Conservation (phyloP, 2,888 invertebrate species). For the Drosophila borborema region DNA sequence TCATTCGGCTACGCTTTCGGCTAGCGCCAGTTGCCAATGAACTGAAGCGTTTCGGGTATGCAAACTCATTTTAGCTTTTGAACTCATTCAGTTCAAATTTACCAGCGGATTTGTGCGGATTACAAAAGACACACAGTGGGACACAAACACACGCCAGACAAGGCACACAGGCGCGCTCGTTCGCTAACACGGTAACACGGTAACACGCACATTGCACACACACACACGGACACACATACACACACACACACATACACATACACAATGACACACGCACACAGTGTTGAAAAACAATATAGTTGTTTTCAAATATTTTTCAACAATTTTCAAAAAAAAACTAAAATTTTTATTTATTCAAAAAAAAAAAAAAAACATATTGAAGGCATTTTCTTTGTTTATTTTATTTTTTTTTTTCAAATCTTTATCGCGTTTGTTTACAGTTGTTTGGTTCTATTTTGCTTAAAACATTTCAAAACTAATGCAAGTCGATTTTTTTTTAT, state of each 20-base stretch:
- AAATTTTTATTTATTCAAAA: not conserved
- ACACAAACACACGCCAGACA: slow-evolving; percentile 1
- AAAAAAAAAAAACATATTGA: slow-evolving; percentile 14
- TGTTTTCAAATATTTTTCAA: slow-evolving; percentile 8
- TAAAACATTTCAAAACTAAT: not conserved
- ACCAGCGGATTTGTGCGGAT: slow-evolving; percentile 82
- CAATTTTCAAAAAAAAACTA: slow-evolving; percentile 7
- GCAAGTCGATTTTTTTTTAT: slow-evolving; percentile 35
- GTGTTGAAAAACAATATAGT: slow-evolving; percentile 12
- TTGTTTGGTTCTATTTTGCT: not conserved
- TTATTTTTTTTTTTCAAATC: not conserved
- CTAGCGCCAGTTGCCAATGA: slow-evolving; percentile 47
- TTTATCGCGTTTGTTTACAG: slow-evolving; percentile 17
- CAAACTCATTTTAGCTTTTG: slow-evolving; percentile 80
- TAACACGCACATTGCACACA: slow-evolving; percentile 35
- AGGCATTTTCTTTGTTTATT: not conserved
- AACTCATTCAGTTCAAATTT: slow-evolving; percentile 81
- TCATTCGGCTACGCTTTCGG: slow-evolving; percentile 27
- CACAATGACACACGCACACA: slow-evolving; percentile 15
- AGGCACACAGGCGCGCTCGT: slow-evolving; percentile 11
- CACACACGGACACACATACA: slow-evolving; percentile 26
- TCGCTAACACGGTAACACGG: slow-evolving; percentile 22
- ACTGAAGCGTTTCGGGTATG: slow-evolving; percentile 67
- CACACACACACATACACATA: slow-evolving; percentile 14
- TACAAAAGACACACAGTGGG: slow-evolving; percentile 52